Evolutionary conservation across 2,888 invertebrate species (phyloP), one percentile per base, ranked within the genome.

Genomic region (Macrosiphum euphorbiae): DNA sequence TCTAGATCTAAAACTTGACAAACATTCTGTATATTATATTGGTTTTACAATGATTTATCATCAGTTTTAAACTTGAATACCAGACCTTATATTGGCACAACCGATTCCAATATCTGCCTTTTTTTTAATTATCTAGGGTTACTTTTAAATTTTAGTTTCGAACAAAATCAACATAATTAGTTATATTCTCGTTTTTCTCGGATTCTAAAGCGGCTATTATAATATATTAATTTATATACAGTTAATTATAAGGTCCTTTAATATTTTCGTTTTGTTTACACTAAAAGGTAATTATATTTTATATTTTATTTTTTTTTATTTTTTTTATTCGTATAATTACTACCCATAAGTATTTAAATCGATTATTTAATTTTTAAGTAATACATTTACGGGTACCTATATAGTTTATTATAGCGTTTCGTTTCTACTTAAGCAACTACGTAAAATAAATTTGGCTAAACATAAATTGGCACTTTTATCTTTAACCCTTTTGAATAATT

Each of bases 391-490:
- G 3, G 24, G 20, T 11, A 47, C 47, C 47, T 47, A 16, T 50
- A 50, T 8, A 52, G 87, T 87, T 87, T 52, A 28, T 52, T 87
- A 26, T 84, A 13, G 28, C 58, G 26, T 58, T 58, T 41, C 41
- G 7, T 8, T 88, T 88, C 26, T 55, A 67, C 67, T 67, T 67
- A 67, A 67, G 67, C 67, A 67, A 35, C 88, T 28, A 58, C 50
- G n/a, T 44, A 41, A 58, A 58, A 89, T 44, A 85, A 55, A 85
- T 26, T 55, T 28, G 55, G 84, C 55, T 91, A 4, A 52, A 84
- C 84, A 35, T 91, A 84, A 91, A 85, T 91, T 91, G 85, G 85
- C 91, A 85, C 44, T 91, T 91, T 85, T 91, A 91, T 91, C 90
- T 67, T 44, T 52, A 90, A 78, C 90, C 78, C 52, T 55, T 91